Base-by-base conservation (phyloP, 2,888 invertebrate species). In the Polyploca ridens region DNA sequence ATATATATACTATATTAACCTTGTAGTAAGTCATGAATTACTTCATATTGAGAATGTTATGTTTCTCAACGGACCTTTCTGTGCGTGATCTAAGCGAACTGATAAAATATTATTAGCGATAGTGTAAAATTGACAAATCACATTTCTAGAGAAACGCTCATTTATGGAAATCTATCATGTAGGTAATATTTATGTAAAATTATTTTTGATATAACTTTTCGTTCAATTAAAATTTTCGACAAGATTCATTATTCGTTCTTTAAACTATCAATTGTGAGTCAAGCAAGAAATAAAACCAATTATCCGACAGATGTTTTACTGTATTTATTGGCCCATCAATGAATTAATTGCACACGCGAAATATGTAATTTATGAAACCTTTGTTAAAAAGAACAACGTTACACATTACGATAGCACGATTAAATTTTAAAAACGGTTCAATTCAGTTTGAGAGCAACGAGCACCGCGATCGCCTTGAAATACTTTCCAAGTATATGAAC, bases 401-500 rank as follows among this genome's bases (percentile, higher is more conserved):
- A 35, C n/a, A 62, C 66, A 49, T 61, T 41, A 35, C 27, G 27
- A 61, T 61, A 19, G 61, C 61, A 35, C 38, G 71, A 75, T 74
- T 72, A 76, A 81, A 82, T 76, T 65, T 65, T 64, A 70, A 4
- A 41, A 41, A 7, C 70, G 70, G 65, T 70, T 67, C 79, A 78
- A 80, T 81, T 76, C 73, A 79, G 79, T 75, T 77, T 74, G 79
- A 85, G 76, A 82, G 77, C 79, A 81, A 80, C 77, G 77, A 85
- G 86, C 84, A 81, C 84, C 90, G 90, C 73, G 92, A 90, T 92
- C 86, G 87, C 94, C 94, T 94, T 94, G 94, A 90, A 94, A 94
- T 92, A 93, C 94, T 94, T 94, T 94, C 93, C 79, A 92, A 89
- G 87, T 35, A 35, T 35, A 7, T 88, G 87, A 87, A 89, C 87